Evolutionary conservation across 2,797 vertebrate genomes (phyloP).

Genomic region (Neosilurus hyrtlii): DNA sequence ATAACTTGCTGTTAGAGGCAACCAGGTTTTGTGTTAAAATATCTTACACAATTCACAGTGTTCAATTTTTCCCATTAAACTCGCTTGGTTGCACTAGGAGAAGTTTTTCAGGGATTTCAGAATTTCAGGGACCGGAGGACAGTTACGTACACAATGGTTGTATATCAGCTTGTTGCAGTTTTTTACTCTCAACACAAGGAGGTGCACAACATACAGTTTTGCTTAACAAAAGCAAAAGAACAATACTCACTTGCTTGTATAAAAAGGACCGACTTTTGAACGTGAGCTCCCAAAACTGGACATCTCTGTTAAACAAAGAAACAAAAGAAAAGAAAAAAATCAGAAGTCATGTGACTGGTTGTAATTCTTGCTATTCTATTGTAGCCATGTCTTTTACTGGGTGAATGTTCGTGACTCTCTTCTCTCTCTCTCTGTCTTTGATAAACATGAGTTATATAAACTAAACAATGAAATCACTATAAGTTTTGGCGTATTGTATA

Average conservation of each 20-base stretch:
- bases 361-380: background rate
- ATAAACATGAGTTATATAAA: background rate
- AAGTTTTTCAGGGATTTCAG: no score
- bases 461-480: background rate
- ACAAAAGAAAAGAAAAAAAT: background rate
- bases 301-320: conserved; percentile 64
- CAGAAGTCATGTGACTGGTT: background rate
- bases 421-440: background rate
- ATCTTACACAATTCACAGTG: background rate
- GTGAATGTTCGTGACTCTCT: no score
- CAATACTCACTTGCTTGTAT: conserved; percentile 83
- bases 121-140: background rate
- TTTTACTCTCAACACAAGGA: conserved; percentile 58
- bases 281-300: conserved; percentile 82
- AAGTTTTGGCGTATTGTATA: background rate
- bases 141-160: background rate
- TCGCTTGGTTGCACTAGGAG: background rate
- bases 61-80: background rate
- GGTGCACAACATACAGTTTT: conserved; percentile 43
- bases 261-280: conserved; percentile 85
- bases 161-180: conserved; percentile 7
- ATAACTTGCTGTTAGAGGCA: background rate
- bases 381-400: background rate
- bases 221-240: background rate
- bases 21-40: background rate